Conservation (phyloP, 2,797 vertebrate genomes). For the Pangasius larnaudii region DNA sequence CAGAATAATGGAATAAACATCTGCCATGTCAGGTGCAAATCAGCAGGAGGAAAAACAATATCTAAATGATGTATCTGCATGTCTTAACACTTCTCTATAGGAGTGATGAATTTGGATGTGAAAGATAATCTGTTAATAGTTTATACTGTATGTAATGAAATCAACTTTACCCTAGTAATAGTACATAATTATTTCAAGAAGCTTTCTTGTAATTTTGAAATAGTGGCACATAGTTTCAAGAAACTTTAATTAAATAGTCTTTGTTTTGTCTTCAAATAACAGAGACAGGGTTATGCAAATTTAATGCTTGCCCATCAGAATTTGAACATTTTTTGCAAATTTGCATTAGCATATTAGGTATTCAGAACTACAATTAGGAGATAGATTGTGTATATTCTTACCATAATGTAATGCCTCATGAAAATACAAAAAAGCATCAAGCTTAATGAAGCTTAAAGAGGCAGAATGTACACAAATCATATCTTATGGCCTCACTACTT, state of each 20-base stretch:
- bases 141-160: background rate
- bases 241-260: background rate
- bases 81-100: background rate
- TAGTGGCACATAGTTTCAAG: background rate
- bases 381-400: background rate
- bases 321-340: background rate
- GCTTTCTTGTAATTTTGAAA: background rate
- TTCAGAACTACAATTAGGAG: background rate
- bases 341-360: no score
- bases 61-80: background rate
- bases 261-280: background rate
- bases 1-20: conserved; percentile 1
- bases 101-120: background rate
- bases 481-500: background rate
- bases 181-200: background rate
- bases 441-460: background rate
- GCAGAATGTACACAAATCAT: background rate
- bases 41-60: background rate
- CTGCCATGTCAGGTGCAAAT: background rate
- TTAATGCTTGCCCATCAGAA: background rate
- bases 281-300: background rate
- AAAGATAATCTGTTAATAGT: background rate
- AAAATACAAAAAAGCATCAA: background rate
- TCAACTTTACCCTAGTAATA: background rate
- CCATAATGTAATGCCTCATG: background rate